Evolutionary conservation across 2,797 vertebrate genomes (phyloP).

Genomic region (Clarias fuscus): DNA sequence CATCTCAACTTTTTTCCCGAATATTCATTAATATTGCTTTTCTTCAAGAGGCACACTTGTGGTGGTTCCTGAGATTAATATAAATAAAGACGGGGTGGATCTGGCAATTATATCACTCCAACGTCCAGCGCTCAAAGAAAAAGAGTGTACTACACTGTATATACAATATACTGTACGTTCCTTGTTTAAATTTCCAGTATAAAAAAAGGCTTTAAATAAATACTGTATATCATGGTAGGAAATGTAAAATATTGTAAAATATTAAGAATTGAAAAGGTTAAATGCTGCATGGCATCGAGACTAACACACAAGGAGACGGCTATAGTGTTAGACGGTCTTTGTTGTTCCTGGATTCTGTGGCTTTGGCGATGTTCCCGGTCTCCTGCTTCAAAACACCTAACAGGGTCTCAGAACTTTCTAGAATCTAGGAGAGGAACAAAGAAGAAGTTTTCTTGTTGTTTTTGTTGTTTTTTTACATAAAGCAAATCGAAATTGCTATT

Average conservation of each 20-base stretch:
- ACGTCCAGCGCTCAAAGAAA: too few species aligned
- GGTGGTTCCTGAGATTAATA: too few species aligned
- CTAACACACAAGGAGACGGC: not conserved
- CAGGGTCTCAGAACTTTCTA: conserved; percentile 91
- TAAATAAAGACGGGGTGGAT: too few species aligned
- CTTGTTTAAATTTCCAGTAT: too few species aligned
- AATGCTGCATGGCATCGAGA: conserved; percentile 5
- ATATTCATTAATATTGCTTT: too few species aligned
- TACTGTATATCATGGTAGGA: conserved; percentile 21
- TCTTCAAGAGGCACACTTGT: too few species aligned
- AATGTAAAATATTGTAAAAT: conserved; percentile 39
- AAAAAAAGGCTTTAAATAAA: conserved; percentile 21
- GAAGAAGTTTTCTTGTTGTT: not conserved
- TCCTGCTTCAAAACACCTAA: conserved; percentile 87
- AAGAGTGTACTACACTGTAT: too few species aligned
- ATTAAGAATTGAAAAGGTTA: conserved; percentile 17
- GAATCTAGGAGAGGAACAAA: conserved; percentile 72
- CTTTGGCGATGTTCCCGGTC: conserved; percentile 80
- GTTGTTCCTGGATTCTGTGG: conserved; percentile 66
- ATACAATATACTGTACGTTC: too few species aligned
- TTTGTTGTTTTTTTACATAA: not conserved
- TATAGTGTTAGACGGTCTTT: conserved; percentile 55
- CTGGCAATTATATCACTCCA: too few species aligned
- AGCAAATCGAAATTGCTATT: not conserved
- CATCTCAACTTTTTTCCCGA: too few species aligned